phyloP scores from a whole-genome alignment of 2,888 invertebrate species.

The Petrolisthes cinctipes region DNA sequence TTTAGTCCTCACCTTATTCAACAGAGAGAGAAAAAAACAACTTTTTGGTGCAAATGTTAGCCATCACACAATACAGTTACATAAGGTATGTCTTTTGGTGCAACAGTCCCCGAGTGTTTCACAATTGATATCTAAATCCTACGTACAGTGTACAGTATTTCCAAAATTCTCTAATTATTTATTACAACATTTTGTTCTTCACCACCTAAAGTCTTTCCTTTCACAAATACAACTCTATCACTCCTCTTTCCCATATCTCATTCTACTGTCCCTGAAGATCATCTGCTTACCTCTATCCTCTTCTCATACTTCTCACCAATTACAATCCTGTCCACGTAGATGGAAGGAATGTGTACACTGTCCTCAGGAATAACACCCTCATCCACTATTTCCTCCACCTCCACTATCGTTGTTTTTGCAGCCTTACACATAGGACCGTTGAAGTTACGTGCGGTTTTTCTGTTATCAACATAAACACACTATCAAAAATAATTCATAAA shows the following conservation, averaged over 20 bases:
- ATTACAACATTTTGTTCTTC: too few relatives aligned
- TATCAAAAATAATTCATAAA: background rate
- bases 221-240: too few relatives aligned
- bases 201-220: too few relatives aligned
- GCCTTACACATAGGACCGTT: constrained; percentile 66
- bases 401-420: constrained; percentile 64
- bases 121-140: too few relatives aligned
- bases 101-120: too few relatives aligned
- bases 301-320: constrained; percentile 64
- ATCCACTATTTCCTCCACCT: constrained; percentile 66
- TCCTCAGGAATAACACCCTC: constrained; percentile 63
- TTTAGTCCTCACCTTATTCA: too few relatives aligned
- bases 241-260: too few relatives aligned
- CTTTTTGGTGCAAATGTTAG: too few relatives aligned
- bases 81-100: too few relatives aligned
- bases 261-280: background rate
- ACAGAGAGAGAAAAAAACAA: too few relatives aligned
- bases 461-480: constrained; percentile 6
- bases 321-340: constrained; percentile 65
- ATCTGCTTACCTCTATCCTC: constrained; percentile 60
- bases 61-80: too few relatives aligned
- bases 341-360: constrained; percentile 63
- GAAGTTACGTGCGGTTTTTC: constrained; percentile 66
- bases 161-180: background rate
- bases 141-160: too few relatives aligned